These are phyloP conservation scores for Drosophila glabriapex DNA, from an alignment of 2,888 invertebrate genomes.

Conservation along the genomic window DNA sequence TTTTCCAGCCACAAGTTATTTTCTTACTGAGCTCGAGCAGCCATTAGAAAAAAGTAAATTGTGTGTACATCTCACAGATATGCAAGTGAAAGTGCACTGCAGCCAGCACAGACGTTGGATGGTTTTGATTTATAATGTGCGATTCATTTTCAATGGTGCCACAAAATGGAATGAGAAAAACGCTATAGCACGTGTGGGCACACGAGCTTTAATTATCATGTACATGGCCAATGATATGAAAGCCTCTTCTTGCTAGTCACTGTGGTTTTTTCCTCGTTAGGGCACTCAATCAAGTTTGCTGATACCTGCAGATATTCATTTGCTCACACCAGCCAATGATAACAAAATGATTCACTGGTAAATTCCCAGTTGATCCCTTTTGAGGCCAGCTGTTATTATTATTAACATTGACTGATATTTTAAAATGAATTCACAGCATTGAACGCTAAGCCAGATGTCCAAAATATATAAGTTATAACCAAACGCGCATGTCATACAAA, in stretches of 20 bases:
- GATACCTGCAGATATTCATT: no score
- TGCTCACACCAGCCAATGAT: conserved; percentile 7
- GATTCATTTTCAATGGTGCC: conserved; percentile 36
- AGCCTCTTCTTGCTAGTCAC: conserved; percentile 1
- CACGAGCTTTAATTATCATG: conserved; percentile 38
- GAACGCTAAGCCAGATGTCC: conserved; percentile 14
- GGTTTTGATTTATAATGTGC: conserved; percentile 56
- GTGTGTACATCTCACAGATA: conserved; percentile 28
- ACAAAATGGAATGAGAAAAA: conserved; percentile 21
- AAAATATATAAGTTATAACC: conserved; percentile 25
- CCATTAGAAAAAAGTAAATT: conserved; percentile 18
- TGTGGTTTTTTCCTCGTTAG: no score
- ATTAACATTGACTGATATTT: conserved; percentile 31
- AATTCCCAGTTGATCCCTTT: conserved; percentile 9
- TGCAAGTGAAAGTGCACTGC: conserved; percentile 48
- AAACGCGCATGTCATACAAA: conserved; percentile 60
- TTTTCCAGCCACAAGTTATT: conserved; percentile 26
- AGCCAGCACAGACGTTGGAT: conserved; percentile 18
- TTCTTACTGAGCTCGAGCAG: conserved; percentile 36
- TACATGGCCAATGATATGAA: conserved; percentile 10
- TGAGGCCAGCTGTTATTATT: conserved; percentile 28
- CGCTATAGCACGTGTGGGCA: conserved; percentile 7
- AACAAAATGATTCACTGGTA: conserved; percentile 39
- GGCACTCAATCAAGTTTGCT: background rate
- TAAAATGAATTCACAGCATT: conserved; percentile 32